Base-by-base conservation (phyloP, 2,797 vertebrate genomes). In the Huso huso region DNA sequence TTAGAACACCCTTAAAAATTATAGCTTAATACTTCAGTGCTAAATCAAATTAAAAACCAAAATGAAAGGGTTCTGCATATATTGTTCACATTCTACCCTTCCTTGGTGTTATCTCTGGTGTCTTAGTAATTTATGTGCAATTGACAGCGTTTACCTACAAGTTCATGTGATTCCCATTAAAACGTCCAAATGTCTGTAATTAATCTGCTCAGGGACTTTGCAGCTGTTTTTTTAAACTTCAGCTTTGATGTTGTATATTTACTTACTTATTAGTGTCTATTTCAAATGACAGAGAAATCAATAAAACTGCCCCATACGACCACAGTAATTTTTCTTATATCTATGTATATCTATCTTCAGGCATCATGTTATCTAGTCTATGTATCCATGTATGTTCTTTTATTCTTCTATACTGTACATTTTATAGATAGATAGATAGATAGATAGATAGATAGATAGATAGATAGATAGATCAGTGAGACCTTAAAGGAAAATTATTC, bases 101-200 rank as follows among this genome's bases (percentile, higher is more conserved):
- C 82, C 76, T 23, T 77, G 82, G 86, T 86, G 86, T 84, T 86
- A 87, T 87, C 85, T 86, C 83, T 88, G 85, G 87, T 87, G 88
- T 89, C 86, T 86, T 84, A 86, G 84, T 88, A 88, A 89, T 88
- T 87, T 88, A 77, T 76, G 77, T 83, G 78, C 81, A 89, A 87
- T 87, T 88, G 86, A 79, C 79, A 67, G 68, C 76, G 72, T 72
- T 77, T 68, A 71, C 75, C 86, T 87, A 85, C 81, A 84, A 73
- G 80, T 85, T 81, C 76, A 81, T 85, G 83, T 80, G 75, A 78
- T 81, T 84, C 84, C 78, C 82, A 73, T 78, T 80, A 78, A 79
- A 77, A 80, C 70, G 73, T 81, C 77, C 78, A 66, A 67, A 69
- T 71, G 70, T 67, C 80, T 81, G 77, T 79, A 83, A 81, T 82